Base-by-base conservation (phyloP, 2,797 vertebrate genomes). In the Danio jaintianensis region DNA sequence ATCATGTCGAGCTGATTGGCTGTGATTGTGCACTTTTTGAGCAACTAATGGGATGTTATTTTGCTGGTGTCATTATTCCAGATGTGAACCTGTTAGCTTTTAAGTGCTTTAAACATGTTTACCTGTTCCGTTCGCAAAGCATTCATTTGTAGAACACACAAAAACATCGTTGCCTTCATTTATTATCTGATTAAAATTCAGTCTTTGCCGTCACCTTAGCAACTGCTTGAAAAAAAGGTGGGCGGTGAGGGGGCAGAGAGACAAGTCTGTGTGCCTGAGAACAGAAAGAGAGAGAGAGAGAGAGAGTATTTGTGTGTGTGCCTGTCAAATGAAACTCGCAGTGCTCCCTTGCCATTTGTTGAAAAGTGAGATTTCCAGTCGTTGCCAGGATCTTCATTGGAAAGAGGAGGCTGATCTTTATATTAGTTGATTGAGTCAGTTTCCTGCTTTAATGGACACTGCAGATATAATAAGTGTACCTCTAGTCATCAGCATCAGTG, bases 141-240 rank as follows among this genome's bases (percentile, higher is more conserved):
- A 47, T 68, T 78, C 36, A 40, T 66, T 56, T 50, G 75, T 66
- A 56, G 20, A 88, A 89, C 88, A 82, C 72, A 20, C 22, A 56
- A 47, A 85, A 88, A 91, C 90, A 86, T 69, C 82, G 77, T 89
- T 91, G 84, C 88, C 82, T 90, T 92, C 90, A 93, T 94, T 93
- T 92, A 92, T 91, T 91, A 89, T 92, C 91, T 93, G 89, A 93
- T 94, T 93, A 93, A 92, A 93, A 93, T 93, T 90, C 93, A 92
- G 92, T 89, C 91, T 92, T 93, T 92, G 85, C 91, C 88, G 90
- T 94, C 92, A 93, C 94, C 93, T 92, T 94, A 93, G 93, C 93
- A 94, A 94, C 94, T 91, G 91, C 89, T 91, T 89, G 88, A 86
- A 90, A 91, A 29, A 85, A 87, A 90, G 87, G 93, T 93, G 92